Base-by-base conservation (phyloP, 2,888 invertebrate species). In the Malthinus flaveolus region DNA sequence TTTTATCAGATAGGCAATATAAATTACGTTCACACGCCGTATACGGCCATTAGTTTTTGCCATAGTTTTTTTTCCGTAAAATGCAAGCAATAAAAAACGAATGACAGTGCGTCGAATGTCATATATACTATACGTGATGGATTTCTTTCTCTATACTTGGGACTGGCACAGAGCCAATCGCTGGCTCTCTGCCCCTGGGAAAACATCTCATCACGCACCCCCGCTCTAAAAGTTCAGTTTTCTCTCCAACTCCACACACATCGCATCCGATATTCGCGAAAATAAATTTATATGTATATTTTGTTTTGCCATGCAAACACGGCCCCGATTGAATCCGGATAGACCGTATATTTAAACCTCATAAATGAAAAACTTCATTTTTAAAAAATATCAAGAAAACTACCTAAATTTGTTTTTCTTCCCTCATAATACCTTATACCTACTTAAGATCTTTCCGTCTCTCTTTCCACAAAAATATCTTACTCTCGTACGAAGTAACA, bases 161-260 rank as follows among this genome's bases (percentile, higher is more conserved):
- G 66, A 66, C 68, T 71, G 71, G 71, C 69, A 61, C 59, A 12
- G 45, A 56, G 71, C 71, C 71, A 71, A 70, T 65, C 61, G 62
- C 61, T 63, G 54, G 67, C 65, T 55, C 62, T 60, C 66, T 63
- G 61, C 65, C 63, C 61, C 61, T 56, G 59, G 64, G 61, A 59
- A 62, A 61, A 62, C 64, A 65, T 61, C 64, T 65, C 62, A 65
- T 63, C 63, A 65, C 62, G 61, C 59, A 63, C 62, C 61, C 63
- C 61, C 59, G 48, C 42, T 54, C 57, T 34, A 42, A 61, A 53
- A 53, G 35, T 61, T 51, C 54, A 49, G 54, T 54, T 61, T 61
- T 61, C 54, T 56, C 51, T 57, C 59, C 57, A 56, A 57, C 60
- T 60, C 61, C 61, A 62, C 60, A 63, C 23, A 23, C 59, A 58